A percentile compares a stretch with the other conserved stretches of the same genome.
Conservation (phyloP, 2,888 invertebrate genomes). For the Tineola bisselliella region DNA sequence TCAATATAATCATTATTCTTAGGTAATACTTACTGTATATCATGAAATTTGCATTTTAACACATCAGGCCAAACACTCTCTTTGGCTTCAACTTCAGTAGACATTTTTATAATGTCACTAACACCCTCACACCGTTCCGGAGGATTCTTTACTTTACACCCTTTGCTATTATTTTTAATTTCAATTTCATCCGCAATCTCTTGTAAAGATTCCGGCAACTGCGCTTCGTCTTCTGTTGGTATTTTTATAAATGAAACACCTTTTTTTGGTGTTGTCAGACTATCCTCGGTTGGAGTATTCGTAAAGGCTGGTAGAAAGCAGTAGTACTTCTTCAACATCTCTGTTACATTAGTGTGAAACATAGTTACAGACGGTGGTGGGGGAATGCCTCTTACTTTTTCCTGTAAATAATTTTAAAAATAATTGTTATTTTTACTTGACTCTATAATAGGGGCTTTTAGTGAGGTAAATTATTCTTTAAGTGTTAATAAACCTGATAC, state of each 20-base stretch:
- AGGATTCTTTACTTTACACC: not conserved
- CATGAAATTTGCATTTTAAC: slow-evolving; percentile 72
- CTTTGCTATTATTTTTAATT: not conserved
- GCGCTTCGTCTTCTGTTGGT: slow-evolving; percentile 27
- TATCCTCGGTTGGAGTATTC: slow-evolving; percentile 21
- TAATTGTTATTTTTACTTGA: no score
- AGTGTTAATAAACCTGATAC: no score
- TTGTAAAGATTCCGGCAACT: slow-evolving; percentile 17
- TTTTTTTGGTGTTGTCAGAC: slow-evolving; percentile 23
- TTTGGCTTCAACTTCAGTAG: slow-evolving; percentile 42
- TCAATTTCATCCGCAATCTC: slow-evolving; percentile 16
- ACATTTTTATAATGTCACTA: slow-evolving; percentile 28
- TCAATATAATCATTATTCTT: no score
- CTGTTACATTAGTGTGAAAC: slow-evolving; percentile 71
- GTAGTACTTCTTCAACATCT: slow-evolving; percentile 71
- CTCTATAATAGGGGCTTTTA: no score
- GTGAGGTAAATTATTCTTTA: no score
- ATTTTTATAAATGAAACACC: slow-evolving; percentile 50
- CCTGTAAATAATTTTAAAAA: slow-evolving; percentile 58
- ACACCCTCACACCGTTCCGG: not conserved
- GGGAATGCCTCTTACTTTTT: slow-evolving; percentile 71
- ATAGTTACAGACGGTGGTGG: slow-evolving; percentile 81
- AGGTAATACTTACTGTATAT: slow-evolving; percentile 79
- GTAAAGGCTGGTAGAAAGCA: slow-evolving; percentile 60
- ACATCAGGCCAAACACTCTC: slow-evolving; percentile 69